Evolutionary conservation across 2,797 vertebrate species (phyloP).

Genomic region (Melanotaenia parkinsoni): DNA sequence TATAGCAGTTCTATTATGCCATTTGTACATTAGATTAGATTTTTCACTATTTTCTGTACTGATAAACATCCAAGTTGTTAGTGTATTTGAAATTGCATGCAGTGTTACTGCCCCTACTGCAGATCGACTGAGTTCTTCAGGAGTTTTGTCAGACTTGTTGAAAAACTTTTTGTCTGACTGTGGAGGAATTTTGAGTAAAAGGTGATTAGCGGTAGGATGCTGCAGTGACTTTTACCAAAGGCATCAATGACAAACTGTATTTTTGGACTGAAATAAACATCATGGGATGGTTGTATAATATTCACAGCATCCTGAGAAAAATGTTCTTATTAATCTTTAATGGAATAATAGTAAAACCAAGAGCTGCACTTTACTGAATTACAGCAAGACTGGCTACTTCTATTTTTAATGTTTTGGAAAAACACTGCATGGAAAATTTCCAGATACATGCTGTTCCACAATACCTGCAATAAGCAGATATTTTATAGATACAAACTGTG

Average conservation of each 20-base stretch:
- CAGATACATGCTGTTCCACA: constrained; percentile 5
- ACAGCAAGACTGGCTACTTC: neutral
- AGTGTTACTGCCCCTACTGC: neutral
- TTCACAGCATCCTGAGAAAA: neutral
- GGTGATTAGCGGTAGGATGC: neutral
- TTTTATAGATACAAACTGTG: constrained; percentile 4
- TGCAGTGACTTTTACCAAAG: neutral
- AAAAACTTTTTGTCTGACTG: neutral
- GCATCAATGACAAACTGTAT: neutral
- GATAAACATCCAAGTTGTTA: no score
- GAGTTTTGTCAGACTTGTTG: neutral
- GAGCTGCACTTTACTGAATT: neutral
- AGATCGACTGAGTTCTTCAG: neutral
- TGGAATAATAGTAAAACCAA: neutral
- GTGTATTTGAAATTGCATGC: neutral
- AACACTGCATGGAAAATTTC: neutral
- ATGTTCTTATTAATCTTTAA: neutral
- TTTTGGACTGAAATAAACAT: no score
- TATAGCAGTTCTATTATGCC: neutral
- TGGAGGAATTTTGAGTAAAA: neutral
- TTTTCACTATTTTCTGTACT: neutral
- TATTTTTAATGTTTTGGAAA: constrained; percentile 1
- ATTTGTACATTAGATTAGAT: neutral
- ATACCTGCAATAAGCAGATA: constrained; percentile 23
- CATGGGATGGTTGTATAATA: neutral